Evolutionary conservation across 2,113 vertebrate species (phyloP), one percentile per base, ranked within the genome.

Genomic region (Blennius ocellaris): DNA sequence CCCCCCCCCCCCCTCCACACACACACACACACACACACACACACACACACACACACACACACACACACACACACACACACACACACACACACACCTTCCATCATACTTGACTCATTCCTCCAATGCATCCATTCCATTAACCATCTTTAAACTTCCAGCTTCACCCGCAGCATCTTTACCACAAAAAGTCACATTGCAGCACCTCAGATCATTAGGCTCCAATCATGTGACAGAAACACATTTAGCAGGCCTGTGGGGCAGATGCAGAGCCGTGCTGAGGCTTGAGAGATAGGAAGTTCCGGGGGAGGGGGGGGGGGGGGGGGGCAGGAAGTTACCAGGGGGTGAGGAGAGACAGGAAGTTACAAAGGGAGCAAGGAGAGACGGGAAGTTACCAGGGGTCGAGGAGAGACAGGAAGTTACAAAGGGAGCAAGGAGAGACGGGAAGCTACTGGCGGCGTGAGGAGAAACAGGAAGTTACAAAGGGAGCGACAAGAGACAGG

Each of bases 191-290:
- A 59, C 65, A 71, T 54, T 50, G 41, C 48, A 21, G 50, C 60
- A 65, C 69, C 21, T 30, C 21, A 74, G 51, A 69, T 69, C 41
- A 65, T 76, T 67, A 82, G 79, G 59, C 51, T 61, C 66, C 55
- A 52, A 40, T 61, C 51, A 62, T 43, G 58, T 66, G 63, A 40
- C 39, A 60, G 49, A 61, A 80, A 38, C 36, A 30, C 62, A 60
- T 58, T 81, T 66, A 62, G 11, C 50, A 61, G 40, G 50, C 83
- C 67, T 79, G 68, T 61, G 72, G 52, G 72, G 49, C 59, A 62
- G 63, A 49, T 30, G 3, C 52, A 72, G 67, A 30, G 40, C 43
- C 3, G 11, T 8, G 44, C 66, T 47, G 66, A 50, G 36, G 50
- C 50, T n/a, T 43, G 21, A 56, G 16, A 73, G 16, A 73, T 57